Base-by-base conservation (phyloP, 2,888 invertebrate genomes). In the Alentia gelatinosa region DNA sequence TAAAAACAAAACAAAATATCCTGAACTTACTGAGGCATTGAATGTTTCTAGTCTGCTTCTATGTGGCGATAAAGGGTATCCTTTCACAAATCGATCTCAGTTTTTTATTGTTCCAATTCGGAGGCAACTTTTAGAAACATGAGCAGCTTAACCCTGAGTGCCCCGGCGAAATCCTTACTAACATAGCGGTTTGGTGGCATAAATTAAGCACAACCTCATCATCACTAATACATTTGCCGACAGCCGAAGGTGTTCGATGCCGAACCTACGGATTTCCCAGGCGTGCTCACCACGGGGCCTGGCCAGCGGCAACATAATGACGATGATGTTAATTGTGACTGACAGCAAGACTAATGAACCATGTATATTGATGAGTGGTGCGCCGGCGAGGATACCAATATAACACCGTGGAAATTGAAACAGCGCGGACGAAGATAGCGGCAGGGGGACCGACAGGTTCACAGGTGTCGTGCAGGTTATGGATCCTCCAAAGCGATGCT, bases 281-380 rank as follows among this genome's bases (percentile, higher is more conserved):
- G 30, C 68, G 30, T 68, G 30, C 68, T 30, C 30, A n/a, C 79
- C 39, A 23, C 37, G 39, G 15, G 9, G 19, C 79, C 37, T 26
- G 37, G n/a, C 79, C 37, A 4, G 79, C 35, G 79, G 79, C 79
- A 79, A 19, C 39, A 33, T 33, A 74, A 74, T 26, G 79, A 39
- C 30, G 86, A 47, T 83, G 86, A 47, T 30, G 50, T 42, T 86
- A 86, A 86, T 86, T 86, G 50, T 47, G 50, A 86, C 30, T 86
- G 86, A 86, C 86, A 86, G 42, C 30, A 42, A 42, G 42, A 47
- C 47, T 86, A 86, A 86, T 86, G 86, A 86, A 30, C 86, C 86
- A 86, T 86, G 86, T 86, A 86, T 86, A 86, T 86, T 86, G 86
- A 86, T 86, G 86, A 86, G 86, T 79, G 37, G 37, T 9, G 79